Evolutionary conservation across 1,140 invertebrate species (phyloP), one percentile per base, ranked within the genome.

Genomic region (Pseudomyrmex gracilis): DNA sequence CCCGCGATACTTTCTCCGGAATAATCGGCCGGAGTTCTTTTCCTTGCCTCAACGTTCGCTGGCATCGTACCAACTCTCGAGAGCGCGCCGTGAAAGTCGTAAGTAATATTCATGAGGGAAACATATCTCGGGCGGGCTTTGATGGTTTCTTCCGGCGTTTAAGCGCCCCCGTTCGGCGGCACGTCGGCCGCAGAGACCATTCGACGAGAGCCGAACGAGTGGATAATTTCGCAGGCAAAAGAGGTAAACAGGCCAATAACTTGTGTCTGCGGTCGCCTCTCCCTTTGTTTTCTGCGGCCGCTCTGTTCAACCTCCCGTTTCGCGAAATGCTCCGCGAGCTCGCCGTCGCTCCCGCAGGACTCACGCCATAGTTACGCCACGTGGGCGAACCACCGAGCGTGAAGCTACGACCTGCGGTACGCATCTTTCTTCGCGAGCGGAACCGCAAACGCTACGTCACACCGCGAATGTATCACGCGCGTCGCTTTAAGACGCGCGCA

Each of bases 171-270:
- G 85, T 85, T 78, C 60, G 60, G 68, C 61, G 45, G 22, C 61
- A 47, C 70, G 22, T 85, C 58, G 64, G 64, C 60, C 57, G 20
- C 8, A 12, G 71, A 51, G 73, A 45, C 76, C 58, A 51, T 83
- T 87, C 53, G 49, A 34, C 34, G 34, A 66, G 49, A 76, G 43
- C n/a, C 58, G 67, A 77, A 82, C 68, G 80, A 84, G 73, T 73
- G 82, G 80, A 86, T 86, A 86, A 87, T 87, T 86, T 86, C 74
- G 73, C 85, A n/a, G 80, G 53, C 73, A 74, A 84, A 71, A 43
- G 86, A 67, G 70, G 80, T 84, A 87, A 87, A 86, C 86, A 86
- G 73, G 57, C 74, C 82, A 74, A 87, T 87, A 87, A 87, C 74
- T 87, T 63, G 73, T 47, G 73, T 77, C 61, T 68, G 84, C 45